These are phyloP conservation scores for Gadus chalcogrammus DNA, from an alignment of 2,113 vertebrate genomes.

Conservation along the genomic window DNA sequence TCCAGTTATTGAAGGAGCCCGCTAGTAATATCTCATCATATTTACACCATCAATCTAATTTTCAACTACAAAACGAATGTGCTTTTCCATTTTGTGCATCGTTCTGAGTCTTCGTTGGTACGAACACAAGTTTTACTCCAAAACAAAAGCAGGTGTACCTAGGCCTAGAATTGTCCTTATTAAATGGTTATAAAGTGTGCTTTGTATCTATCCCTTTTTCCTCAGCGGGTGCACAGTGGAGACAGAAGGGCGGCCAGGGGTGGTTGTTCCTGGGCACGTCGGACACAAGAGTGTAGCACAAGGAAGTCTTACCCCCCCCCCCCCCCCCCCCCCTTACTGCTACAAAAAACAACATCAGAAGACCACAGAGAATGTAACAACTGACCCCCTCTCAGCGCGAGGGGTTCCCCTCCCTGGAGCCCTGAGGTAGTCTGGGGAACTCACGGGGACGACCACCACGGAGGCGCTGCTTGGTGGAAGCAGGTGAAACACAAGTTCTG, in stretches of 20 bases:
- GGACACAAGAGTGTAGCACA: no score
- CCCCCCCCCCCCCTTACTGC: background rate
- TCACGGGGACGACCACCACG: constrained; percentile 8
- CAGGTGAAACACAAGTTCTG: constrained; percentile 27
- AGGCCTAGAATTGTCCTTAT: constrained; percentile 21
- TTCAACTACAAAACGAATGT: constrained; percentile 23
- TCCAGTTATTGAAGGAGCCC: constrained; percentile 51
- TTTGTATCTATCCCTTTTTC: constrained; percentile 23
- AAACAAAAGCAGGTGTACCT: constrained; percentile 33
- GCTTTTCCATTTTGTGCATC: constrained; percentile 28
- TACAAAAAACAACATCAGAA: constrained; percentile 9
- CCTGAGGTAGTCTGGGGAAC: constrained; percentile 68
- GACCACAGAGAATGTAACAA: constrained; percentile 15
- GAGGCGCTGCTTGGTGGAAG: constrained; percentile 17
- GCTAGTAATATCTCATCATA: constrained; percentile 1
- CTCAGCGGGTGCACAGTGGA: constrained; percentile 4
- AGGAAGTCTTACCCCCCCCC: no score
- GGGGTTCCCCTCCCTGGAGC: constrained; percentile 30
- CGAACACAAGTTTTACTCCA: constrained; percentile 11
- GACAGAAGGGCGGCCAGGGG: constrained; percentile 13
- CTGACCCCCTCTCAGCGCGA: constrained; percentile 8
- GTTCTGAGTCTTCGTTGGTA: background rate
- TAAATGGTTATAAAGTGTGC: constrained; percentile 9
- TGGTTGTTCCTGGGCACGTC: background rate
- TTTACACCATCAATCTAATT: constrained; percentile 2